These are phyloP conservation scores for Galleria mellonella DNA, from an alignment of 1,140 invertebrate species.

Conservation along the genomic window DNA sequence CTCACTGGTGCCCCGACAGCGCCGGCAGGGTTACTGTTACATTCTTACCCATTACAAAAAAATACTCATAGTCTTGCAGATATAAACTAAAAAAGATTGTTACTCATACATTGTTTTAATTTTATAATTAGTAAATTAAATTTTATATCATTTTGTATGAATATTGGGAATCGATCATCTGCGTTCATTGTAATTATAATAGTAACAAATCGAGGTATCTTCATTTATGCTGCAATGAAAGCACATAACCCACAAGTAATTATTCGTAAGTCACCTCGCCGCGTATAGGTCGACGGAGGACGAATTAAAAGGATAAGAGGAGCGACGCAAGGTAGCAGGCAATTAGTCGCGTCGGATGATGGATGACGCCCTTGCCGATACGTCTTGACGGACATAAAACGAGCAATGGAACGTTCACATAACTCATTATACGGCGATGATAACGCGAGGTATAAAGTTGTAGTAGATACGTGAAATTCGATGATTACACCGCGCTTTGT, in stretches of 20 bases:
- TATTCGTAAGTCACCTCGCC: constrained; percentile 32
- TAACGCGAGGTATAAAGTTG: constrained; percentile 56
- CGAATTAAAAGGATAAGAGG: constrained; percentile 62
- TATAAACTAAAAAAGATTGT: no score
- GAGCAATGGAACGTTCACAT: constrained; percentile 37
- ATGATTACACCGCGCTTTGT: constrained; percentile 39
- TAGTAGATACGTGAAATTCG: constrained; percentile 49
- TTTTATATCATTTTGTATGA: no score
- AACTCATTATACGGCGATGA: constrained; percentile 67
- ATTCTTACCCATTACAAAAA: no score
- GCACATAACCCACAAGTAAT: constrained; percentile 33
- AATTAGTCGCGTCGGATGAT: constrained; percentile 64
- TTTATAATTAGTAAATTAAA: no score
- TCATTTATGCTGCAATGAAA: constrained; percentile 30
- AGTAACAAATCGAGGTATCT: background rate
- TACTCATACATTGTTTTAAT: no score
- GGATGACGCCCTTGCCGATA: constrained; percentile 50
- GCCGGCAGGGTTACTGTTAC: no score
- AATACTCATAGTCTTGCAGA: no score
- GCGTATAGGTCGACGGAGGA: constrained; percentile 42
- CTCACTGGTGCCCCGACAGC: no score
- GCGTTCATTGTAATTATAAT: no score
- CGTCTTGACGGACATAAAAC: constrained; percentile 55
- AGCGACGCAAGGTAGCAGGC: constrained; percentile 64
- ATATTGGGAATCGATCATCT: no score